Percentiles rank a stretch among this genome's conserved stretches.
These are phyloP conservation scores for Arenicola marina DNA, from an alignment of 2,888 invertebrate species.

Conservation along the genomic window DNA sequence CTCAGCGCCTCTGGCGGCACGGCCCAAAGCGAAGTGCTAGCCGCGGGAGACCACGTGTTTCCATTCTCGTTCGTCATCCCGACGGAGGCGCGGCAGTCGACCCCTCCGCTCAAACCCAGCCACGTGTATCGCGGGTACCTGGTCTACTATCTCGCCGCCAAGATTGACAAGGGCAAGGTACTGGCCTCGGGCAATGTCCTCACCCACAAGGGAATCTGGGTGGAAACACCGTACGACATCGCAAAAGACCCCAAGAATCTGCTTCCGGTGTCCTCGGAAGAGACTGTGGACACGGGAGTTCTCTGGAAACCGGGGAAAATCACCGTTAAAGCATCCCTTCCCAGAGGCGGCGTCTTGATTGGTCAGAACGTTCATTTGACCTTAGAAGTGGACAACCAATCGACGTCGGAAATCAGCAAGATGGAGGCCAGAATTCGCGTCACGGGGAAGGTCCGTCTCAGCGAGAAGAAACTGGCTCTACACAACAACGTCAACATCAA, in stretches of 20 bases:
- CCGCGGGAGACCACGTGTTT: neutral
- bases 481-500: neutral
- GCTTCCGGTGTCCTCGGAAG: neutral
- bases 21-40: neutral
- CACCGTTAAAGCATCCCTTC: neutral
- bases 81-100: neutral
- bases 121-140: neutral
- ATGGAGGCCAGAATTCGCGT: neutral
- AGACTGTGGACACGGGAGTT: neutral
- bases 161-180: neutral
- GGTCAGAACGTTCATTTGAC: neutral
- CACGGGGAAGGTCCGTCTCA: neutral
- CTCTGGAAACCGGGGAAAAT: neutral
- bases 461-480: neutral
- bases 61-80: neutral
- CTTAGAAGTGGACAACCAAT: neutral
- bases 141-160: neutral
- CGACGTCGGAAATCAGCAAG: neutral
- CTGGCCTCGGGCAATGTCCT: neutral
- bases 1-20: neutral
- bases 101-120: neutral
- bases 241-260: neutral
- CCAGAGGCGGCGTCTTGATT: neutral
- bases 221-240: neutral
- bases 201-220: constrained; percentile 3